Evolutionary conservation across 2,888 invertebrate genomes (phyloP), one percentile per base, ranked within the genome.

Genomic region (Erannis defoliaria): DNA sequence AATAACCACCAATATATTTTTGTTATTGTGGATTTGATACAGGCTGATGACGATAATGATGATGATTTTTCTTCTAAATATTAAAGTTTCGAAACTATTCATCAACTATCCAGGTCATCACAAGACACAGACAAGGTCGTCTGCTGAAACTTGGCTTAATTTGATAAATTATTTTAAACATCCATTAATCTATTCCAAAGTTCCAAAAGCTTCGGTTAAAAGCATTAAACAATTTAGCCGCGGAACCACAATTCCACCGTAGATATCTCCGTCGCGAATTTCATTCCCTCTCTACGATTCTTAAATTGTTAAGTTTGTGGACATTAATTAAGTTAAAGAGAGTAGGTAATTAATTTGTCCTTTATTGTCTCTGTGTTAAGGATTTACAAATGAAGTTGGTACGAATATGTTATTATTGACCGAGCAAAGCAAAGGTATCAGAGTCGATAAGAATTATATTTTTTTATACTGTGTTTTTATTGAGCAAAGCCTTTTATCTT

Each of bases 171-270:
- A 50, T 49, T 45, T 45, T 14, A 49, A 57, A 43, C 21, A 42
- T 43, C 26, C 45, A 58, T 57, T 46, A 46, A 51, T 46, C 37
- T 46, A 48, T 42, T 54, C 38, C 18, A 26, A 59, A 54, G 26
- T 54, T 54, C 10, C 48, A 48, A 42, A 53, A 53, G 51, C 46
- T 46, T 46, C 53, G 38, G 38, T 33, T 33, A 60, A 55, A 55
- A 60, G 55, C 60, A 55, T 60, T 54, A 60, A 49, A 60, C 48
- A 60, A 60, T 54, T 60, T 54, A 26, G 42, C 40, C 29, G 40
- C n/a, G 43, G 29, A 48, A 26, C 54, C 54, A 46, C 49, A 60
- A 55, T 53, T 55, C 55, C 42, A 49, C 49, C 55, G 49, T 33
- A 18, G 18, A 38, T 19, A 31, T 40, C 38, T 38, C 12, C n/a